A percentile compares a stretch with the other conserved stretches of the same genome.
Conservation (phyloP, 2,888 invertebrate genomes). For the Phoenoteleia sp. region DNA sequence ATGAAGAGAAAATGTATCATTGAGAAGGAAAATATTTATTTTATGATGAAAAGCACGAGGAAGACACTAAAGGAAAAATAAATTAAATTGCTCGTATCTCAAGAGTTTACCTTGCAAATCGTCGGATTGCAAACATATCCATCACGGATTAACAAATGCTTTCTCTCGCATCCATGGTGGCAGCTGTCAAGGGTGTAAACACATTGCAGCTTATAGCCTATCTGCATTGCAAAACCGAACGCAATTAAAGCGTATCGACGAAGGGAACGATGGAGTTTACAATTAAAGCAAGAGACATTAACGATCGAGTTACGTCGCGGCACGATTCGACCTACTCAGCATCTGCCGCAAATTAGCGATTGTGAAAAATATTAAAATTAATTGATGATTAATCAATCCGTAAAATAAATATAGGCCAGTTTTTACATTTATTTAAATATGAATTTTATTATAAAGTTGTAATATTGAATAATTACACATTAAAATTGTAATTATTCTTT, state of each 20-base stretch:
- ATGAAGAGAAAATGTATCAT: no score
- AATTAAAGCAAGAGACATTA: conserved; percentile 81
- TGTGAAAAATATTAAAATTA: conserved; percentile 30
- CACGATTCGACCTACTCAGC: conserved; percentile 52
- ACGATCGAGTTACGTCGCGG: conserved; percentile 73
- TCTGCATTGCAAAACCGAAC: conserved; percentile 82
- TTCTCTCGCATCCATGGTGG: conserved; percentile 36
- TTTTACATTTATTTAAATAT: no score
- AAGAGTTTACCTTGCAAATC: conserved; percentile 57
- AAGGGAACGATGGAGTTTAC: conserved; percentile 75
- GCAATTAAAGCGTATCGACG: conserved; percentile 82
- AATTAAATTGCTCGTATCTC: conserved; percentile 70
- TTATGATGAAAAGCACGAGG: conserved; percentile 35
- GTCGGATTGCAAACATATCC: conserved; percentile 62
- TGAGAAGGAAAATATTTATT: no score
- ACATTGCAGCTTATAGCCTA: conserved; percentile 73
- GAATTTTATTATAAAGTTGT: no score
- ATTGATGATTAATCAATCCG: not conserved
- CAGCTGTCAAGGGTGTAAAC: conserved; percentile 50
- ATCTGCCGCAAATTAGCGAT: conserved; percentile 67
- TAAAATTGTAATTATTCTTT: no score
- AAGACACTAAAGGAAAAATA: conserved; percentile 60
- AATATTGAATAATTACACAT: no score
- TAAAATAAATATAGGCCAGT: no score
- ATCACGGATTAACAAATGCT: conserved; percentile 61